phyloP scores from a whole-genome alignment of 1,140 invertebrate genomes.

The Homalodisca vitripennis region DNA sequence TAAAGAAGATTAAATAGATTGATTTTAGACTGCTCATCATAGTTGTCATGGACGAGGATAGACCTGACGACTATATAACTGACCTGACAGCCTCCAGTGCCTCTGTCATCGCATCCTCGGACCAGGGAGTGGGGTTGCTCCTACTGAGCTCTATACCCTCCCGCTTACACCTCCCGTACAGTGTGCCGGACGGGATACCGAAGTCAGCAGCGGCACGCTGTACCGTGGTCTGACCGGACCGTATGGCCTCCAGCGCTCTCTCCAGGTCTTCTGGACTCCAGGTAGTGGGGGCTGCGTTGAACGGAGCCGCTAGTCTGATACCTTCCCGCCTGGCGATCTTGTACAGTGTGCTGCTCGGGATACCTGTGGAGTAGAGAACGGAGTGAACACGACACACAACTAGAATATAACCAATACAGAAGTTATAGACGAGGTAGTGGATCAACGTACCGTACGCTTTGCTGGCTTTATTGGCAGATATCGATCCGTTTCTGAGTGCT shows the following conservation, averaged over 20 bases:
- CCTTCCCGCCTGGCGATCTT: constrained; percentile 87
- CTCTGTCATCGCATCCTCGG: constrained; percentile 85
- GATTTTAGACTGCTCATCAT: no score
- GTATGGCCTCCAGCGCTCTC: constrained; percentile 77
- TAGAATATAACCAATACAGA: no score
- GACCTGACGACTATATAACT: constrained; percentile 35
- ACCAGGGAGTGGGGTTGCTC: constrained; percentile 85
- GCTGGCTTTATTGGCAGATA: constrained; percentile 86
- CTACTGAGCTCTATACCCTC: constrained; percentile 85
- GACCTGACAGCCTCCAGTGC: constrained; percentile 84
- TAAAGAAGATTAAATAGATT: no score
- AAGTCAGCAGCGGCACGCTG: constrained; percentile 81
- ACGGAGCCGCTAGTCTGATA: constrained; percentile 80
- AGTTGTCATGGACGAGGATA: no score
- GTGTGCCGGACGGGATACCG: constrained; percentile 80
- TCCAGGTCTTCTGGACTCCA: constrained; percentile 82
- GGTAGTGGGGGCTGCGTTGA: constrained; percentile 86
- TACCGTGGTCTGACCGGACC: constrained; percentile 78
- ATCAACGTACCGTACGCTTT: constrained; percentile 73
- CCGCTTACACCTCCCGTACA: constrained; percentile 83
- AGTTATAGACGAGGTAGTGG: no score
- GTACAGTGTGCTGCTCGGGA: constrained; percentile 85
- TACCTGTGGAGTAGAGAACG: constrained; percentile 52
- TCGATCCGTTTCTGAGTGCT: constrained; percentile 74
- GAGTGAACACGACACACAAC: no score